Evolutionary conservation across 2,113 vertebrate species (phyloP), one percentile per base, ranked within the genome.

Genomic region (Reinhardtius hippoglossoides): DNA sequence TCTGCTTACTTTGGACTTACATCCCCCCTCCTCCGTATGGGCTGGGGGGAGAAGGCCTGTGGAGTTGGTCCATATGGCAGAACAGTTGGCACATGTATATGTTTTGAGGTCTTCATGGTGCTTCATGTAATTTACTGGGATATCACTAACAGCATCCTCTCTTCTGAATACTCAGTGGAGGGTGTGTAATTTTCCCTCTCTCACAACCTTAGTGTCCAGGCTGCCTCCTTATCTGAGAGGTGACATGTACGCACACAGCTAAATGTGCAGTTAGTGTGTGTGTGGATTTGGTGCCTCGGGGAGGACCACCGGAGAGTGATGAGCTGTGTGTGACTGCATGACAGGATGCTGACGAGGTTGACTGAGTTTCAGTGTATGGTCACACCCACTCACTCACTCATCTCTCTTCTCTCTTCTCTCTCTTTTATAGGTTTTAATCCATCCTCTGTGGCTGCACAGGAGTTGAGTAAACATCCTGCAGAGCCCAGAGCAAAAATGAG

Each of bases 21-120:
- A 65, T 50, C 83, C 83, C 75, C 84, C 80, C 16, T 65, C 78
- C 82, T 67, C 71, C 63, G 18, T 80, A 58, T 76, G 77, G 78
- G 74, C 62, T 78, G 31, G 75, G 64, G 63, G 63, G 58, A 31
- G 73, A 66, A 83, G 74, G 80, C 84, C 89, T 61, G 81, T 78
- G 75, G 88, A 86, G 86, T 76, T 63, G 14, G 87, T 77, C 91
- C 94, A 94, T 94, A 94, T 94, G 94, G 93, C 83, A 76, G 63
- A 81, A 84, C 92, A 92, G 89, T 92, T 94, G 92, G 90, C 67
- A 83, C 87, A 84, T 87, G 60, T 86, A 85, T 85, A 85, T 73
- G 84, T 87, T 76, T 81, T 78, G 71, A 89, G 88, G 27, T 81
- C 67, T 87, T 71, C 58, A 44, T 76, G 66, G 79, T 79, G 62